phyloP scores from a whole-genome alignment of 2,797 vertebrate genomes.

The Macropodus opercularis region DNA sequence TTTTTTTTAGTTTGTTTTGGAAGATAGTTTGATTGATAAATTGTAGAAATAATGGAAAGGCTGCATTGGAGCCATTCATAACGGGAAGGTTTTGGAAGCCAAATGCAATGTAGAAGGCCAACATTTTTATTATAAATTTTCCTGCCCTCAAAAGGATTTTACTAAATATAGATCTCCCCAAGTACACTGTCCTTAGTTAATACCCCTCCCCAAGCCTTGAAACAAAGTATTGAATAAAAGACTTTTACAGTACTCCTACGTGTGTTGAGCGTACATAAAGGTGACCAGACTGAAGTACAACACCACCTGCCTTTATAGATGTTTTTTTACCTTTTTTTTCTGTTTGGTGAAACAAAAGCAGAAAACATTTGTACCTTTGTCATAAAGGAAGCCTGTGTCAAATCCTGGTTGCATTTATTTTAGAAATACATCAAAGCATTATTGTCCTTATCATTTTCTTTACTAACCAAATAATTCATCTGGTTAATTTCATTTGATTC shows the following conservation, averaged over 20 bases:
- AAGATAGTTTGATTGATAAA: slow-evolving; percentile 69
- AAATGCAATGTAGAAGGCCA: slow-evolving; percentile 78
- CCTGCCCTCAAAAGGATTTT: slow-evolving; percentile 69
- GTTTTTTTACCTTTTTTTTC: neutral
- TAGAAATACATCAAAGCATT: neutral
- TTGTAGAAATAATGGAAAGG: slow-evolving; percentile 64
- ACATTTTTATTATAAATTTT: slow-evolving; percentile 74
- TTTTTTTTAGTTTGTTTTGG: slow-evolving; percentile 55
- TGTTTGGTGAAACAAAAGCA: neutral
- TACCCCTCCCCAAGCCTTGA: slow-evolving; percentile 66
- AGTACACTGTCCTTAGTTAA: slow-evolving; percentile 64
- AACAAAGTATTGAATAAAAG: slow-evolving; percentile 82
- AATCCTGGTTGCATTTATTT: neutral
- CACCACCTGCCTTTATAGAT: too few species aligned
- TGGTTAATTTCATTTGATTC: neutral
- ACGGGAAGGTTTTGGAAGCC: slow-evolving; percentile 71
- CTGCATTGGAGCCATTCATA: slow-evolving; percentile 61
- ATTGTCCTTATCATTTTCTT: neutral
- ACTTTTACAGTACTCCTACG: slow-evolving; percentile 76
- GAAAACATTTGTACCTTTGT: neutral
- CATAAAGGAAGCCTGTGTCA: neutral
- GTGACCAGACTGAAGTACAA: neutral
- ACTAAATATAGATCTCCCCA: slow-evolving; percentile 65
- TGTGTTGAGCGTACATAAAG: slow-evolving; percentile 41
- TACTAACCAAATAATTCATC: neutral